phyloP scores from a whole-genome alignment of 2,113 vertebrate species.

The Labrus mixtus region DNA sequence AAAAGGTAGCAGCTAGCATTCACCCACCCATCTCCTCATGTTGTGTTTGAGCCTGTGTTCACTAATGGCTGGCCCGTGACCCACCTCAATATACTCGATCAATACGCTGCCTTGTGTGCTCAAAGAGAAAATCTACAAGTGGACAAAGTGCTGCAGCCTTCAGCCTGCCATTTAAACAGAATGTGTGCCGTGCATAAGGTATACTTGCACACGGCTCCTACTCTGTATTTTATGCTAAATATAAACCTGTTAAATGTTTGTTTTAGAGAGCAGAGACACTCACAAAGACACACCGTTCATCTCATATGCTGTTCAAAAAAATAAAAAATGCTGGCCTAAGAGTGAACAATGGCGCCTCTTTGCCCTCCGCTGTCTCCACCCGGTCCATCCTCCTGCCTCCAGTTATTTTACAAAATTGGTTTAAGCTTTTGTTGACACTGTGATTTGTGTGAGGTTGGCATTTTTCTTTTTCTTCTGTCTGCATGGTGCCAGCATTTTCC shows the following conservation, averaged over 20 bases:
- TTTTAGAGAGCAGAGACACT: background rate
- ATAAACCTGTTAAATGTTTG: slow-evolving; percentile 3
- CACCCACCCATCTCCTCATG: slow-evolving; percentile 51
- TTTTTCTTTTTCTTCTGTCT: slow-evolving; percentile 23
- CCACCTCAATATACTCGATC: slow-evolving; percentile 52
- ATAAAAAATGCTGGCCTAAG: background rate
- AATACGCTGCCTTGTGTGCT: slow-evolving; percentile 49
- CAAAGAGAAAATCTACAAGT: slow-evolving; percentile 54
- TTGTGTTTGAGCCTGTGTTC: slow-evolving; percentile 45
- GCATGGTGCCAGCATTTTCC: slow-evolving; percentile 36
- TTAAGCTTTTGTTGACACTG: slow-evolving; percentile 54
- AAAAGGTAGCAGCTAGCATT: slow-evolving; percentile 61
- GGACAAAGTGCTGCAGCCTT: slow-evolving; percentile 29
- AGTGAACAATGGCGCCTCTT: background rate
- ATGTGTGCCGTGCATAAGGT: slow-evolving; percentile 18
- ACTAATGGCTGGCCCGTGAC: slow-evolving; percentile 68
- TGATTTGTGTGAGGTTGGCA: slow-evolving; percentile 24
- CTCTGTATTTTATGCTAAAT: slow-evolving; percentile 6
- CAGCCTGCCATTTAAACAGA: slow-evolving; percentile 17
- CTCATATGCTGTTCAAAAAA: background rate
- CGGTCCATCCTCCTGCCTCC: slow-evolving; percentile 10
- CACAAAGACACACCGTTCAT: background rate
- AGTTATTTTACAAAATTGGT: slow-evolving; percentile 51
- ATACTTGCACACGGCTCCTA: background rate
- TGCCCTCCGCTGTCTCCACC: slow-evolving; percentile 12